Evolutionary conservation across 2,888 invertebrate species (phyloP), one percentile per base, ranked within the genome.

Genomic region (Drosophila leonis): DNA sequence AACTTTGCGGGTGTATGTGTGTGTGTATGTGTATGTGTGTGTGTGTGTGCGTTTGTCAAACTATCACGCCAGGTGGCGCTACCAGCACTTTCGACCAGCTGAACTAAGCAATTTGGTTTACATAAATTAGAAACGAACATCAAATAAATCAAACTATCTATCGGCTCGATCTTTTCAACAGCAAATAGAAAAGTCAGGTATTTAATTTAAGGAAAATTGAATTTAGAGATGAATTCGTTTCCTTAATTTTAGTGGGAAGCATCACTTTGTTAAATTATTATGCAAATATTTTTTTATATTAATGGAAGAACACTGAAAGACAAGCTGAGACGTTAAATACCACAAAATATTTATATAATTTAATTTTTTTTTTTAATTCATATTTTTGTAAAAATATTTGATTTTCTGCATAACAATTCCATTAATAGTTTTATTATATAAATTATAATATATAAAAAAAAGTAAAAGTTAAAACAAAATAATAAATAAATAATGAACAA

Each of bases 1-100:
- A 67, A 31, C 44, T 35, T 31, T 55, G 55, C 13, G 41, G 31
- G 12, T 35, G 49, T 49, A 2, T n/a, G 31, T 31, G 33, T 24
- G 41, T 15, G n/a, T n/a, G 35, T 24, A 24, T 24, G 24, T 4
- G 54, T 39, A n/a, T 3, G 10, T 20, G 13, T 29, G 20, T 20
- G 49, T 8, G 24, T 8, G 35, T 24, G 37, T 27, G 37, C 29
- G 37, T 29, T 37, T 48, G 59, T 54, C 75, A 74, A 74, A 54
- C 54, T 27, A 24, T 46, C 29, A 6, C 41, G 24, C 15, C 68
- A 74, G 61, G 56, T 69, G 74, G 61, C 48, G 24, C 51, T 20
- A 12, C 46, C 15, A 29, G 51, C 60, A 37, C 33, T 35, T 49
- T 59, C 35, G 7, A 49, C 18, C 59, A 60, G 60, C 60, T 51